These are phyloP conservation scores for Drosophila paramelanica DNA, from an alignment of 2,888 invertebrate species.

Conservation along the genomic window DNA sequence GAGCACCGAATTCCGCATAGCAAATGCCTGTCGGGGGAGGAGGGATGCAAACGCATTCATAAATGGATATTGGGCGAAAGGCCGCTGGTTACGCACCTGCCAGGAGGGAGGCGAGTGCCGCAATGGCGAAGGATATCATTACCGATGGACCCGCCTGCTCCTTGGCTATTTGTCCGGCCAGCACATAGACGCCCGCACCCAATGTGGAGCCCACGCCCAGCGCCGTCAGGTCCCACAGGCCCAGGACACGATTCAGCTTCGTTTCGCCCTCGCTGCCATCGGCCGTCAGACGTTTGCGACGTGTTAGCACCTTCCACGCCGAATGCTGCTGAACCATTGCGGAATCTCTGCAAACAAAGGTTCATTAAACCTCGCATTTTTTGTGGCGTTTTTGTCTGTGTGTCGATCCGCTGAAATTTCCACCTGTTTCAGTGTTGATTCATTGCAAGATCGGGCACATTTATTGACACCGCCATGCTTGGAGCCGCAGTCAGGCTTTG, in stretches of 20 bases:
- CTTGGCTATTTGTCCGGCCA: constrained; percentile 92
- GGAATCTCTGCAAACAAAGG: constrained; percentile 33
- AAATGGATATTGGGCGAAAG: neutral
- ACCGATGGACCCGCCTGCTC: constrained; percentile 93
- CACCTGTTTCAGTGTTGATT: constrained; percentile 37
- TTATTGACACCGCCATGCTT: constrained; percentile 16
- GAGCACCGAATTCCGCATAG: constrained; percentile 94
- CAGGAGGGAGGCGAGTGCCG: constrained; percentile 93
- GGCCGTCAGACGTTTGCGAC: constrained; percentile 80
- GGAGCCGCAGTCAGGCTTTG: constrained; percentile 23
- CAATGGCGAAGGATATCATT: constrained; percentile 93
- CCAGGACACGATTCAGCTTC: constrained; percentile 82
- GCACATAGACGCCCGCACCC: constrained; percentile 95
- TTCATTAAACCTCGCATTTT: constrained; percentile 53
- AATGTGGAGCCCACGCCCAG: constrained; percentile 92
- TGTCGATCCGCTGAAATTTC: constrained; percentile 6
- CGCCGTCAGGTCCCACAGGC: constrained; percentile 89
- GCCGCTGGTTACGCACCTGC: constrained; percentile 87
- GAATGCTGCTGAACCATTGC: constrained; percentile 76
- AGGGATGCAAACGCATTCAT: constrained; percentile 4
- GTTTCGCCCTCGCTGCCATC: constrained; percentile 76
- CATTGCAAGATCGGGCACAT: constrained; percentile 63
- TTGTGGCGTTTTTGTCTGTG: constrained; percentile 7
- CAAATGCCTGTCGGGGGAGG: constrained; percentile 89
- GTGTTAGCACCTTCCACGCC: constrained; percentile 84